phyloP scores from a whole-genome alignment of 2,797 vertebrate species.

The Urocyon cinereoargenteus region DNA sequence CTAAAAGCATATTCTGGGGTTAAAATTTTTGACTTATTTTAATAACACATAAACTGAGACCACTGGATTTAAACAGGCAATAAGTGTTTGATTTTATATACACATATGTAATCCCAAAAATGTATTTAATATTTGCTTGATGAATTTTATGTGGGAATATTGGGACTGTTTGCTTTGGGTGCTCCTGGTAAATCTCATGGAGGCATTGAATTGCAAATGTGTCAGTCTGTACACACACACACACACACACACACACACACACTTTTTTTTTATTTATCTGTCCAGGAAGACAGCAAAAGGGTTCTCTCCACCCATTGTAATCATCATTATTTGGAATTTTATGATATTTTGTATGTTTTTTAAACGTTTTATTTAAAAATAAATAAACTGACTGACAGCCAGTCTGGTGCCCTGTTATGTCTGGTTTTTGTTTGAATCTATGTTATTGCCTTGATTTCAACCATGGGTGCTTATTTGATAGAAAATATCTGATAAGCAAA shows the following conservation, averaged over 20 bases:
- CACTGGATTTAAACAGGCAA: not conserved
- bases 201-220: not conserved
- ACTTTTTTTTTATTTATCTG: not conserved
- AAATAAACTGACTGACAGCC: not conserved
- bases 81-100: not conserved
- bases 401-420: not conserved
- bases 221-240: not conserved
- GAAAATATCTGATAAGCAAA: not conserved
- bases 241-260: not conserved
- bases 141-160: slow-evolving; percentile 84
- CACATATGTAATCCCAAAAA: slow-evolving; percentile 80
- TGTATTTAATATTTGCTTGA: slow-evolving; percentile 88
- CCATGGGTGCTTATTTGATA: not conserved
- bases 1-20: not conserved
- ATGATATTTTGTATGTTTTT: not conserved
- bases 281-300: not conserved
- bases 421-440: not conserved
- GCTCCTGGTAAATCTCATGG: slow-evolving; percentile 33
- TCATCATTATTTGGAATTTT: not conserved
- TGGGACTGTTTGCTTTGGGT: slow-evolving; percentile 68
- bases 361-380: not conserved
- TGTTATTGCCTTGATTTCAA: not conserved
- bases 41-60: not conserved
- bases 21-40: slow-evolving; percentile 5
- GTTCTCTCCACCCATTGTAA: not conserved